Conservation (phyloP, 1,140 invertebrate species). For the Ectropis grisescens region DNA sequence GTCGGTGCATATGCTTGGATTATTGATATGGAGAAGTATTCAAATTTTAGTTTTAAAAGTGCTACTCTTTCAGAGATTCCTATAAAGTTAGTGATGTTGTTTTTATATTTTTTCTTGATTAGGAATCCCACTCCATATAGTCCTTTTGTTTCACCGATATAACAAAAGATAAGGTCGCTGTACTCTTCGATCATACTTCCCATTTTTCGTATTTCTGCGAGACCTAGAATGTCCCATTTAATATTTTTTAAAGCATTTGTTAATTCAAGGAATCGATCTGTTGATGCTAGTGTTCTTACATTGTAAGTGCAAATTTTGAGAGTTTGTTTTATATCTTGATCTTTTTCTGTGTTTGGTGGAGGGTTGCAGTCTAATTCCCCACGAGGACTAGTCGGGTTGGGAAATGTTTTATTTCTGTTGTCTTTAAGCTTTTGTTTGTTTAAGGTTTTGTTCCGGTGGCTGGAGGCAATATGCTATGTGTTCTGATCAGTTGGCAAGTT, state of each 20-base stretch:
- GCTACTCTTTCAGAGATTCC: slow-evolving; percentile 22
- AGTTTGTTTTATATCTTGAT: slow-evolving; percentile 1
- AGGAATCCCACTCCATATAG: slow-evolving; percentile 18
- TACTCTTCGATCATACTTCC: slow-evolving; percentile 15
- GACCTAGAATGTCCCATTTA: slow-evolving; percentile 19
- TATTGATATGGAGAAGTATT: slow-evolving; percentile 13
- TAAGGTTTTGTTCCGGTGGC: slow-evolving; percentile 14
- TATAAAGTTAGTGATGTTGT: slow-evolving; percentile 19
- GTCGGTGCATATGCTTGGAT: slow-evolving; percentile 20
- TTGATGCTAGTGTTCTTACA: too few species aligned
- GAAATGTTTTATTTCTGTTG: too few species aligned
- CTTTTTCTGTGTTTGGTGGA: slow-evolving; percentile 5
- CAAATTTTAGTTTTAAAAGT: slow-evolving; percentile 17
- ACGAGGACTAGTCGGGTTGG: slow-evolving; percentile 14
- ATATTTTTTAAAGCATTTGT: slow-evolving; percentile 14
- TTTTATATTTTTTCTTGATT: slow-evolving; percentile 18
- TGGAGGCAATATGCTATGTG: slow-evolving; percentile 13
- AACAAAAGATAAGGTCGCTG: slow-evolving; percentile 14
- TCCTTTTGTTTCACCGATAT: slow-evolving; percentile 12
- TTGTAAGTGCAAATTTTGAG: slow-evolving; percentile 19
- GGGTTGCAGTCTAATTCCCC: slow-evolving; percentile 10
- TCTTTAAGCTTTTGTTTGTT: slow-evolving; percentile 12
- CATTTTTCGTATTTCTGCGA: slow-evolving; percentile 13
- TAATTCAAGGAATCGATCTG: slow-evolving; percentile 13
- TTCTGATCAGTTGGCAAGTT: slow-evolving; percentile 7